phyloP scores from a whole-genome alignment of 2,113 vertebrate species.

The Oceanodroma tethys region DNA sequence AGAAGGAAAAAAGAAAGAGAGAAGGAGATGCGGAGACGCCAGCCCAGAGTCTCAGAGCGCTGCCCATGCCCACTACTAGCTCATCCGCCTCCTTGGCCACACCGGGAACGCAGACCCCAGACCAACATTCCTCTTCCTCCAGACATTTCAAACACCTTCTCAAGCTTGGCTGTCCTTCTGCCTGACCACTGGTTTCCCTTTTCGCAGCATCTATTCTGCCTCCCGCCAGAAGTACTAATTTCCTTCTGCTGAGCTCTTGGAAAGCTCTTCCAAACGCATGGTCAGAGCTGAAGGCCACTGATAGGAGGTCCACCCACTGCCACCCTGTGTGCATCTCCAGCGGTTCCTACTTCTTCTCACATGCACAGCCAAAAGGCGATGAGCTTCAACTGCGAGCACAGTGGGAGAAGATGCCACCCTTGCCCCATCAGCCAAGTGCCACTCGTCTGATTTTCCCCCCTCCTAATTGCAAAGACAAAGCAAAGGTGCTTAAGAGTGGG shows the following conservation, averaged over 20 bases:
- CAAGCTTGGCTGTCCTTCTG: not conserved
- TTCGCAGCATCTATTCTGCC: not conserved
- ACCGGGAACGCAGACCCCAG: fast-evolving
- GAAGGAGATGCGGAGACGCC: not conserved
- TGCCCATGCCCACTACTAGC: not conserved
- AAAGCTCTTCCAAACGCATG: not conserved
- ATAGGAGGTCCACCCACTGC: not conserved
- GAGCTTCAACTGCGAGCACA: not conserved
- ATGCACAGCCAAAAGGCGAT: not conserved
- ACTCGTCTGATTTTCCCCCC: fast-evolving
- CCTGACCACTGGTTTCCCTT: not conserved
- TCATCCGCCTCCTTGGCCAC: fast-evolving
- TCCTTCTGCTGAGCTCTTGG: not conserved
- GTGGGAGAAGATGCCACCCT: fast-evolving
- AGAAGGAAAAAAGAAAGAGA: not conserved
- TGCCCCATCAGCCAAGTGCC: not conserved
- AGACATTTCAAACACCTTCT: not conserved
- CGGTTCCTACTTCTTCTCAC: not conserved
- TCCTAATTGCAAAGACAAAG: not conserved
- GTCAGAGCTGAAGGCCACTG: not conserved
- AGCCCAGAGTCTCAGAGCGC: fast-evolving
- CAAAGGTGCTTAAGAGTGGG: not conserved
- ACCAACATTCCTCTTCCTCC: not conserved
- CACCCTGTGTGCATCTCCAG: not conserved
- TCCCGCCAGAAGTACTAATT: not conserved